Evolutionary conservation across 1,140 invertebrate species (phyloP), one percentile per base, ranked within the genome.

Genomic region (Diabrotica undecimpunctata): DNA sequence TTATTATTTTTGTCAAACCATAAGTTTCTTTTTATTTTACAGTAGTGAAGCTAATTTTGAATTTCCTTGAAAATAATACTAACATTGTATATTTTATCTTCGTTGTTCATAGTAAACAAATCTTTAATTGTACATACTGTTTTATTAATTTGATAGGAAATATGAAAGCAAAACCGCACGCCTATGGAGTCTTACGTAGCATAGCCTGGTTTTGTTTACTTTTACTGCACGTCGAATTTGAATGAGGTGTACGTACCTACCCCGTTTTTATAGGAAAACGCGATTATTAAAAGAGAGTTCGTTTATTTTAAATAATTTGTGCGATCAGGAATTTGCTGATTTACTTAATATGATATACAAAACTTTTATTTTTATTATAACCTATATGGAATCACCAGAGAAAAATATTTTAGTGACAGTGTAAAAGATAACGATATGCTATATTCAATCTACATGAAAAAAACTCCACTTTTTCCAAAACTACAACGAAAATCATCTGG

Each of bases 401-500:
- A n/a, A 46, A 46, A 46, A 46, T 46, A 46, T 46, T 46, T 46
- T 46, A 10, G 41, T 46, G 41, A 46, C 41, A 46, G 41, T 46
- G 41, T 46, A 46, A 46, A 46, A 46, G n/a, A 46, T 46, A 46
- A n/a, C 41, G 41, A 46, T 46, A 46, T 46, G 41, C 41, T 46
- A 46, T 46, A 46, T 46, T 46, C 41, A 46, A 46, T 46, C 41
- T 46, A 46, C 41, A 46, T 46, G 41, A 46, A 46, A 46, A 46
- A 46, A 46, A 46, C 8, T n/a, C 41, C 41, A 46, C 41, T 46
- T 46, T 46, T 46, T 46, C 41, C 41, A 8, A 46, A 46, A 46
- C n/a, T 46, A 46, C 41, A 46, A 46, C 41, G 41, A 46, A 46
- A 46, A 46, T 46, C 41, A 46, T 46, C 41, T 46, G 41, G 41